Evolutionary conservation across 2,888 invertebrate species (phyloP).

Genomic region (Geophilus truncorum): DNA sequence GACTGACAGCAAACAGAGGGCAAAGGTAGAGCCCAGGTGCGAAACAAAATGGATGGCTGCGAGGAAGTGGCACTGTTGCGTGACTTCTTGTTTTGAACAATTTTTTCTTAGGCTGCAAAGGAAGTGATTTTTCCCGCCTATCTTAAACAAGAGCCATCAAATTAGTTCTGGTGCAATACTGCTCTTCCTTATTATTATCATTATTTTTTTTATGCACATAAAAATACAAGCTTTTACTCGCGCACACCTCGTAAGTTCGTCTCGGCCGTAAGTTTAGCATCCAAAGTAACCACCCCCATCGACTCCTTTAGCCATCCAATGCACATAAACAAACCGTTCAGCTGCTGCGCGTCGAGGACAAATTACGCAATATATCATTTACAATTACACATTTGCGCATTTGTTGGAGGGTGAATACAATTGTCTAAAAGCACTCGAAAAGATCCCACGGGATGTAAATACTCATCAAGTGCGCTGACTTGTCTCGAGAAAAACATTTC

Average conservation of each 20-base stretch:
- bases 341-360: constrained; percentile 23
- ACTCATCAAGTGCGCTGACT: constrained; percentile 27
- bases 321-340: constrained; percentile 28
- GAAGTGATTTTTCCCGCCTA: constrained; percentile 25
- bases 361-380: constrained; percentile 31
- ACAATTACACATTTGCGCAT: constrained; percentile 23
- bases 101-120: not conserved
- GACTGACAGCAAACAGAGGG: constrained; percentile 8
- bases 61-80: constrained; percentile 29
- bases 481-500: constrained; percentile 8
- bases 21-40: constrained; percentile 29
- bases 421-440: constrained; percentile 23
- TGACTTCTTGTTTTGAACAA: not conserved
- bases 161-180: constrained; percentile 32
- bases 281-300: not conserved
- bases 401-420: constrained; percentile 18
- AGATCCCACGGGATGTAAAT: constrained; percentile 32
- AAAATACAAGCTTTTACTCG: not conserved
- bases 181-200: constrained; percentile 2
- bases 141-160: constrained; percentile 20
- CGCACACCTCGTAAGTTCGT: not conserved
- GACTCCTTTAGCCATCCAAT: constrained; percentile 20
- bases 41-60: constrained; percentile 20
- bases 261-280: not conserved
- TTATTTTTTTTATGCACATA: not conserved